These are phyloP conservation scores for Onychostruthus taczanowskii DNA, from an alignment of 2,113 vertebrate genomes.

Conservation along the genomic window DNA sequence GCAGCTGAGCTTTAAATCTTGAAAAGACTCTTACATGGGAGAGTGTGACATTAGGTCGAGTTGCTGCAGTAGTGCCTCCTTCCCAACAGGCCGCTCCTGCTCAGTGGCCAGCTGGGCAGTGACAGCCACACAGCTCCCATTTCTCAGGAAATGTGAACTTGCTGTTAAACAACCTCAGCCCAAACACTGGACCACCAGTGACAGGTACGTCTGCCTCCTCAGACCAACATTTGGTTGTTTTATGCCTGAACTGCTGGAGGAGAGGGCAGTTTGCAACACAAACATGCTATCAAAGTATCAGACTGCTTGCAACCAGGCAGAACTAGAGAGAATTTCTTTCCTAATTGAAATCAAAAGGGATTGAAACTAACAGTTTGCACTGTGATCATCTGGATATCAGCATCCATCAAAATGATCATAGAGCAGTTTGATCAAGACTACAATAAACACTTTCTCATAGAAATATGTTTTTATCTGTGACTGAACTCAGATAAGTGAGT, in stretches of 20 bases:
- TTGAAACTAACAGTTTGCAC: background rate
- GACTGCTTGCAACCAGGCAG: background rate
- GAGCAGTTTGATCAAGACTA: background rate
- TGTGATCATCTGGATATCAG: background rate
- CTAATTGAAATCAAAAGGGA: background rate
- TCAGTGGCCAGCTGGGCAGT: background rate
- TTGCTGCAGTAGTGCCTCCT: background rate
- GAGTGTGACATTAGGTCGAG: background rate
- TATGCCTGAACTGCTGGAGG: background rate
- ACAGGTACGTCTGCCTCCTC: background rate
- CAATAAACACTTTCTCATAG: background rate
- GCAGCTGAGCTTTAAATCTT: background rate
- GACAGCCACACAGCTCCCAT: rapidly evolving
- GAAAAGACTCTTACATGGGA: background rate
- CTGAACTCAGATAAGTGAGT: background rate
- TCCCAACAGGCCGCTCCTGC: background rate
- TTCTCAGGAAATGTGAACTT: background rate
- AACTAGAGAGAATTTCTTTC: background rate
- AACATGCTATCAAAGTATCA: background rate
- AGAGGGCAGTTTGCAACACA: background rate
- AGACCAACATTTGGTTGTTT: background rate
- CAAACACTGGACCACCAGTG: background rate
- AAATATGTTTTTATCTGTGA: background rate
- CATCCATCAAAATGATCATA: background rate
- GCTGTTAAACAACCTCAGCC: background rate